Base-by-base conservation (phyloP, 2,113 vertebrate species). In the Sterna hirundo region DNA sequence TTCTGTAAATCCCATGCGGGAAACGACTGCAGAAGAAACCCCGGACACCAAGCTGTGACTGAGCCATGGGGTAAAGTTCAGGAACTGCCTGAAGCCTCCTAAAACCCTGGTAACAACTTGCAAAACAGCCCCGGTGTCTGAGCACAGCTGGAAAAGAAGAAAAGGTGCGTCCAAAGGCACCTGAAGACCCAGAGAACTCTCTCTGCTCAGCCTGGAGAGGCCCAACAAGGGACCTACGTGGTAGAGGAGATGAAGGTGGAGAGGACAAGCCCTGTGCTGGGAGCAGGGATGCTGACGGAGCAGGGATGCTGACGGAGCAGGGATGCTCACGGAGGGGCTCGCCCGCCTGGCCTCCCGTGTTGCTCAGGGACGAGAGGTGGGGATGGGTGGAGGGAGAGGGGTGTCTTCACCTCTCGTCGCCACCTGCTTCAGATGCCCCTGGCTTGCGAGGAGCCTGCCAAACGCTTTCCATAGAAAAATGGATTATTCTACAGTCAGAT, bases 401-500 rank as follows among this genome's bases (percentile, higher is more conserved):
- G 30, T 76, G 62, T 57, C 66, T 88, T 61, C 7, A 6, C 94
- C 78, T 90, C 89, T 66, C 30, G 2, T 22, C 46, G 22, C 79
- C 23, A 72, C 94, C 94, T 91, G 83, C 70, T 93, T 91, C 76
- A 76, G 55, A 90, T 91, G 86, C 95, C 82, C 90, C 82, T 1
- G 18, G 81, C 74, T 95, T 38, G 83, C 19, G 74, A 97, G 75
- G 94, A 88, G 76, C 83, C 96, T 97, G 97, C 97, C 97, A 98
- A 97, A 84, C 4, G 75, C 93, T 88, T 85, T 65, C 97, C 94
- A 71, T 96, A 96, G 96, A 96, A 97, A 97, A 98, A 98, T 97
- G 97, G 97, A 98, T 98, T 98, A 98, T 96, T 96, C 83, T 95
- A 94, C 98, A 98, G 95, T 94, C 97, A 98, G 98, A 98, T 98